Conservation (phyloP, 1,140 invertebrate genomes). For the Grapholita molesta region DNA sequence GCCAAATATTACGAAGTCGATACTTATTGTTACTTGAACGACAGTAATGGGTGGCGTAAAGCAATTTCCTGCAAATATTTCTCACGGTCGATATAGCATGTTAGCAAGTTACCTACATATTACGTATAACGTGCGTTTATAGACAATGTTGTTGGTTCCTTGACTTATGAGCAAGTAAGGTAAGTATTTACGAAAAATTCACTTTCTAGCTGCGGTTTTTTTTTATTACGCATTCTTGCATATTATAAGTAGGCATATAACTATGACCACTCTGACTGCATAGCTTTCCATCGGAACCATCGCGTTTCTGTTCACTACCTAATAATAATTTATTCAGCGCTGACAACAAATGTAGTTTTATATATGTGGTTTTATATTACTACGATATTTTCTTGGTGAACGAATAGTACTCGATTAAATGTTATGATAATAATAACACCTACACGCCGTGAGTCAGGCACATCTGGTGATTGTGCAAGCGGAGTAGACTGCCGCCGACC, state of each 20-base stretch:
- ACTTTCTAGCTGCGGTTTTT: too few species aligned
- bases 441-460: constrained; percentile 53
- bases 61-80: constrained; percentile 55
- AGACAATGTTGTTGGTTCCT: neutral
- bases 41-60: constrained; percentile 56
- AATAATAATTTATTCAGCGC: neutral
- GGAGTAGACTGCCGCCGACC: constrained; percentile 34
- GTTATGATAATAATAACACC: constrained; percentile 35
- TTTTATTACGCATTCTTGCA: too few species aligned
- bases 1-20: constrained; percentile 28
- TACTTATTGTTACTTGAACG: constrained; percentile 46
- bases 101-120: constrained; percentile 36
- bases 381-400: neutral
- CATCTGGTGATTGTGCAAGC: constrained; percentile 59
- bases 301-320: too few species aligned
- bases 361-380: neutral
- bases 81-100: constrained; percentile 50
- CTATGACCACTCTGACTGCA: too few species aligned
- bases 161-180: neutral
- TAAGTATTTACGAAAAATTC: neutral
- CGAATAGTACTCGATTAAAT: constrained; percentile 25
- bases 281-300: too few species aligned
- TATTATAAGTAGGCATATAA: too few species aligned
- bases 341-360: neutral
- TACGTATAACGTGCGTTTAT: constrained; percentile 22